Conservation (phyloP, 2,888 invertebrate genomes). For the Netelia inedita region DNA sequence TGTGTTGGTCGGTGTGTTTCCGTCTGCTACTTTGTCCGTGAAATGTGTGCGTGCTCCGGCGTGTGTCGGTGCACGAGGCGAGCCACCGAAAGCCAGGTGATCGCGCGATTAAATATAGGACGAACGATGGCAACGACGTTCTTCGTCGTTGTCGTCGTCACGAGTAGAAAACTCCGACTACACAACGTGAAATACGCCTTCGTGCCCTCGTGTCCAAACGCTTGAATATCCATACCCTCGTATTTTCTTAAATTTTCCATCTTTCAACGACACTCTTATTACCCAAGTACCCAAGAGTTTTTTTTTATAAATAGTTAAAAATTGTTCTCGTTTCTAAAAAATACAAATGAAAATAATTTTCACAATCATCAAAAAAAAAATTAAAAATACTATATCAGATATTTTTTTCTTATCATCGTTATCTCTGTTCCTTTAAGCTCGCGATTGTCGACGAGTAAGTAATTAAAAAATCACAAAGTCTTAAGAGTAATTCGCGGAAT, state of each 20-base stretch:
- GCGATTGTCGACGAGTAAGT: too few relatives aligned
- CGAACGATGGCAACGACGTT: conserved; percentile 47
- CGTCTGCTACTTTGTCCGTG: not conserved
- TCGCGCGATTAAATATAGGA: conserved; percentile 80
- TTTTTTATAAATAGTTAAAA: too few relatives aligned
- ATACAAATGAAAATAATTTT: too few relatives aligned
- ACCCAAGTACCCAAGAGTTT: too few relatives aligned
- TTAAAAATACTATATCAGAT: too few relatives aligned
- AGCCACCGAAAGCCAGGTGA: conserved; percentile 77
- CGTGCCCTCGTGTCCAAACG: conserved; percentile 32
- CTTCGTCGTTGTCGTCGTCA: conserved; percentile 43
- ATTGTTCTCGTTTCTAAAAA: too few relatives aligned
- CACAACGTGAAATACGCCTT: conserved; percentile 53
- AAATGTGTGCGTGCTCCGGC: conserved; percentile 33
- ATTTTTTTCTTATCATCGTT: too few relatives aligned
- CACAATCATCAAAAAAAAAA: too few relatives aligned
- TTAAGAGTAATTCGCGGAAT: too few relatives aligned
- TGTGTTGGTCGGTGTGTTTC: conserved; percentile 14
- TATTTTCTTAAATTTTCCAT: not conserved
- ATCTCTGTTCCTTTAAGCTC: too few relatives aligned
- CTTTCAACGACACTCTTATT: too few relatives aligned
- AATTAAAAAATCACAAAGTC: too few relatives aligned
- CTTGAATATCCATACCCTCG: conserved; percentile 56
- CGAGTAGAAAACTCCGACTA: conserved; percentile 26
- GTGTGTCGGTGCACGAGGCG: conserved; percentile 46